These are phyloP conservation scores for Conomelus anceps DNA, from an alignment of 2,888 invertebrate genomes.

Conservation along the genomic window DNA sequence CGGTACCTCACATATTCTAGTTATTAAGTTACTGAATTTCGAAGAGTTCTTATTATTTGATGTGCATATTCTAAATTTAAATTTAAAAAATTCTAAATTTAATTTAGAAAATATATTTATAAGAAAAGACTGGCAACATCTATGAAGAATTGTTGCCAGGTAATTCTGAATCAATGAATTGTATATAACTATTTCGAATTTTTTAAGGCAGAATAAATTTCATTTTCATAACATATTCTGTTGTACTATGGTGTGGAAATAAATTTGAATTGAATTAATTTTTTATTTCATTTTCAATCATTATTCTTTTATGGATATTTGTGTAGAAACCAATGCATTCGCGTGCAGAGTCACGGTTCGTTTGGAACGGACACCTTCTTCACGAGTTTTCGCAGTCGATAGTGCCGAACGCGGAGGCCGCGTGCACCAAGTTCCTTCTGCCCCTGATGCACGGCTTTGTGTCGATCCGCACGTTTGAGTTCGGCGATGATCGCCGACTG, in stretches of 20 bases:
- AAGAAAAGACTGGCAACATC: too few relatives aligned
- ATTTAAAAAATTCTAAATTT: neutral
- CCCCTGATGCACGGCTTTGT: slow-evolving; percentile 84
- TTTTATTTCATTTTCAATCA: neutral
- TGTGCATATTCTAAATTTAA: neutral
- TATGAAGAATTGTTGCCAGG: too few relatives aligned
- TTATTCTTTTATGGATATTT: slow-evolving; percentile 8
- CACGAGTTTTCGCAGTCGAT: slow-evolving; percentile 55
- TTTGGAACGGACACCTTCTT: slow-evolving; percentile 87
- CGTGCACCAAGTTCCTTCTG: slow-evolving; percentile 66
- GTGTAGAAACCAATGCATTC: slow-evolving; percentile 63
- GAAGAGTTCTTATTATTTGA: too few relatives aligned
- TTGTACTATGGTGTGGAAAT: too few relatives aligned
- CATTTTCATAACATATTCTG: too few relatives aligned
- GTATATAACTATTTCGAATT: too few relatives aligned
- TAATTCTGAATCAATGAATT: too few relatives aligned
- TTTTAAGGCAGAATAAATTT: too few relatives aligned
- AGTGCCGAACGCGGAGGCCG: neutral
- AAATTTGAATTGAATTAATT: too few relatives aligned
- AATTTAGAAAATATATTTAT: too few relatives aligned
- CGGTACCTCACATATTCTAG: too few relatives aligned
- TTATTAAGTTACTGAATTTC: too few relatives aligned
- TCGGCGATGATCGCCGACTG: slow-evolving; percentile 43
- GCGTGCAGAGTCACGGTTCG: slow-evolving; percentile 79
- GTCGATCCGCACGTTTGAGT: neutral